These are phyloP conservation scores for Griposia aprilina DNA, from an alignment of 2,888 invertebrate genomes.

Conservation along the genomic window DNA sequence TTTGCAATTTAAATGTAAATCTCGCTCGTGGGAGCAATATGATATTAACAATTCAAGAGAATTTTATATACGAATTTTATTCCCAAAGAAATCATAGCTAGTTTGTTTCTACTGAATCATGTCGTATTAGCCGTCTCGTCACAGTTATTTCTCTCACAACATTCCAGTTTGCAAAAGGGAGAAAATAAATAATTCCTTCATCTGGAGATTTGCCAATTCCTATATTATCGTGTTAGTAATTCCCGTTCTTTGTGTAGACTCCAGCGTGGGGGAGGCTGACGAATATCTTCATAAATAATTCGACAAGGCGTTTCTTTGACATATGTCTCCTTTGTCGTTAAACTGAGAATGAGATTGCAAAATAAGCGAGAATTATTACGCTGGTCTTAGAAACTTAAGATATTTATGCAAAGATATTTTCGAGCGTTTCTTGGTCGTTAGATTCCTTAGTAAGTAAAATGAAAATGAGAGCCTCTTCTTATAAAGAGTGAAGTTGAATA, in stretches of 20 bases:
- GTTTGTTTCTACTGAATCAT: not conserved
- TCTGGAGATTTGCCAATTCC: conserved; percentile 74
- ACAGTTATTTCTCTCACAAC: not conserved
- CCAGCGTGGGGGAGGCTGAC: conserved; percentile 44
- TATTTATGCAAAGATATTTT: not conserved
- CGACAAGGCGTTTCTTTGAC: conserved; percentile 67
- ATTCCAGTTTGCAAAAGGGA: conserved; percentile 25
- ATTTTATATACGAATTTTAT: not conserved
- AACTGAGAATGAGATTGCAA: not conserved
- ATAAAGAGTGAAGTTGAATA: not conserved
- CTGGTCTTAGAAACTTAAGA: not conserved
- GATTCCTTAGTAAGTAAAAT: not conserved
- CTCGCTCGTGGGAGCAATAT: not conserved
- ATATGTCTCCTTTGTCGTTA: conserved; percentile 53
- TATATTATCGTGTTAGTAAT: not conserved
- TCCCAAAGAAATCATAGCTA: not conserved
- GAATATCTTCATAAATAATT: conserved; percentile 75
- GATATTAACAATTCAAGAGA: not conserved
- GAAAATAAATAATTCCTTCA: conserved; percentile 69
- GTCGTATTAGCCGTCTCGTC: not conserved
- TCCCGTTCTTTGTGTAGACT: conserved; percentile 64
- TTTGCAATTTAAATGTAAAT: conserved; percentile 47
- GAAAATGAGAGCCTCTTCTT: not conserved
- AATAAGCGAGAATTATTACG: not conserved
- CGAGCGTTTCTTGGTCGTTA: not conserved